Base-by-base conservation (phyloP, 2,797 vertebrate genomes). In the Characodon lateralis region DNA sequence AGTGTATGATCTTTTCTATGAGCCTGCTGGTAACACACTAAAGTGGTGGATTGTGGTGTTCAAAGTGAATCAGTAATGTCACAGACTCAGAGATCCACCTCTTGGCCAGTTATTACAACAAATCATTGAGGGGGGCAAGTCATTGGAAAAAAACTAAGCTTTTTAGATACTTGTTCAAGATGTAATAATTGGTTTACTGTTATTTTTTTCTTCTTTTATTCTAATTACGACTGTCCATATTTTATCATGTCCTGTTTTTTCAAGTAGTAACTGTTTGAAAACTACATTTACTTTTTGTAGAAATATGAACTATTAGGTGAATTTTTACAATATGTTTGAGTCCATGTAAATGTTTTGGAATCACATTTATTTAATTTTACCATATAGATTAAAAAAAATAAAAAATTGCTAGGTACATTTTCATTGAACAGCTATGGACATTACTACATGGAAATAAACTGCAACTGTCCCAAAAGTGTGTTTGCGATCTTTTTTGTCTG, bases 361-460 rank as follows among this genome's bases (percentile, higher is more conserved):
- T 89, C 84, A 79, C 72, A 90, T 90, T 96, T 97, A 96, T 97
- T 98, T 97, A 97, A 98, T 94, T 97, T 97, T 96, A 96, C 95
- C 96, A 95, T 96, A 97, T 97, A 96, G 95, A 96, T 96, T 35
- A 35, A 35, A 74, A 73, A 46, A 43, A 69, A 71, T 73, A 96
- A 96, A 95, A 94, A 95, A 97, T 96, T 97, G 96, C 95, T 96
- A 96, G 89, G 78, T 93, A 96, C 95, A 97, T 95, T 94, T 97
- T 96, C 96, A 97, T 95, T 96, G 93, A 96, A 96, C 94, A 95
- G 93, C 94, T 95, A 94, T 96, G 97, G 96, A 96, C 92, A 59
- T 93, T 91, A 95, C 93, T 97, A 96, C 96, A 92, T 95, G 93
- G 87, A 96, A 98, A 97, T 98, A 98, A 98, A 95, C 80, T 93